Evolutionary conservation across 2,888 invertebrate genomes (phyloP).

Genomic region (Apotomis turbidana): DNA sequence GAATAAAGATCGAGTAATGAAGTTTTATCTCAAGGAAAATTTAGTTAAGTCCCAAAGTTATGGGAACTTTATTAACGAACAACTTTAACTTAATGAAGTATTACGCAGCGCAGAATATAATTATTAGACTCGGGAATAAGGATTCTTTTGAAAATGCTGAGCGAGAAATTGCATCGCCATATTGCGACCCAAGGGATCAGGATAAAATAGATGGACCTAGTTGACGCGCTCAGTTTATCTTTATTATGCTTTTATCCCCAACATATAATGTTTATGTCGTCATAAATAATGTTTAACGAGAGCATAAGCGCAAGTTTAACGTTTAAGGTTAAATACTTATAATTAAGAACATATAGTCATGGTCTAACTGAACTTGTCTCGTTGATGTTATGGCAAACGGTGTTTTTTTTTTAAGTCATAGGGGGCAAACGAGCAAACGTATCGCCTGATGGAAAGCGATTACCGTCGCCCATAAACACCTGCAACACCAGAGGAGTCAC

Average conservation of each 20-base stretch:
- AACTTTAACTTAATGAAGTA: slow-evolving; percentile 38
- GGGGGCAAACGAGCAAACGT: too few relatives aligned
- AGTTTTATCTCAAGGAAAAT: slow-evolving; percentile 44
- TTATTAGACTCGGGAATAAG: slow-evolving; percentile 5
- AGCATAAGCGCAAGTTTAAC: too few relatives aligned
- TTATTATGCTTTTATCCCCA: background rate
- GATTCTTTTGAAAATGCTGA: background rate
- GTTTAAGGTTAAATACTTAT: too few relatives aligned
- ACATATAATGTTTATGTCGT: background rate
- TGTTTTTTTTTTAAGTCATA: too few relatives aligned
- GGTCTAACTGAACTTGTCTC: too few relatives aligned
- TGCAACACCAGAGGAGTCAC: too few relatives aligned
- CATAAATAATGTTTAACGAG: background rate
- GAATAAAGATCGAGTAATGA: slow-evolving; percentile 41
- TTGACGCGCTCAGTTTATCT: slow-evolving; percentile 8
- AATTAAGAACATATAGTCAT: too few relatives aligned
- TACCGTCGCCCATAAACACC: too few relatives aligned
- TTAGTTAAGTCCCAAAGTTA: slow-evolving; percentile 40
- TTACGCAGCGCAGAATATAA: slow-evolving; percentile 16
- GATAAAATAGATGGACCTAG: background rate
- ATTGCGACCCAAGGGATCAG: background rate
- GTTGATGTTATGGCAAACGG: too few relatives aligned
- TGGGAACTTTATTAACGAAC: slow-evolving; percentile 32
- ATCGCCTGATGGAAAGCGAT: too few relatives aligned
- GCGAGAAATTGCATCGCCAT: background rate